Base-by-base conservation (phyloP, 2,888 invertebrate genomes). In the Eristalis intricaria region DNA sequence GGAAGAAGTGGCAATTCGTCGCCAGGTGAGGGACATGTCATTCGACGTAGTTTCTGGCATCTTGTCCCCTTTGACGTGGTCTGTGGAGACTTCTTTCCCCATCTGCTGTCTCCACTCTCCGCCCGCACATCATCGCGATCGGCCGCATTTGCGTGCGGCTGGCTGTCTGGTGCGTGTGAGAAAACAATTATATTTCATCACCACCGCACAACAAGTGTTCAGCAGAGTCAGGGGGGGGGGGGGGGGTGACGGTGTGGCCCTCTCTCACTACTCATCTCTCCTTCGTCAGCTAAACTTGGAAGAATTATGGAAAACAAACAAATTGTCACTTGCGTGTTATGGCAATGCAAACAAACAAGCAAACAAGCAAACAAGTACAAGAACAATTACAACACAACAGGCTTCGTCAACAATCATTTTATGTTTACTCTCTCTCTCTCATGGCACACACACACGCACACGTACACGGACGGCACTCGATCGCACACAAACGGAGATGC, bases 241-340 rank as follows among this genome's bases (percentile, higher is more conserved):
- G 29, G 4, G 29, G 29, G 2, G 29, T 4, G 29, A 29, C 29
- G 29, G 29, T 2, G 5, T 29, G 4, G 29, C 29, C 29, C 35
- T 11, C 10, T 11, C 35, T 35, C 35, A 1, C 35, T 35, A 1
- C 11, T 1, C 35, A 2, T 10, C 35, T 35, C 4, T 5, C 29
- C 29, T 4, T 32, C 32, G 32, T 10, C 32, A 32, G 32, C 32
- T 38, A 38, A 38, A 4, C 38, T 38, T 38, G 13, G 38, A 69
- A 69, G 64, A 81, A 70, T 76, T 82, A 82, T 82, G 64, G 22
- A 76, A 82, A 82, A 70, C 69, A 82, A 82, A 82, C 70, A 82
- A 70, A 65, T 60, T 76, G 43, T 65, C 65, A 43, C 76, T 70
- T 76, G 76, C 32, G 75, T 38, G 38, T 13, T 76, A 65, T 76